Evolutionary conservation across 2,888 invertebrate genomes (phyloP), one percentile per base, ranked within the genome.

Genomic region (Amorpha juglandis): DNA sequence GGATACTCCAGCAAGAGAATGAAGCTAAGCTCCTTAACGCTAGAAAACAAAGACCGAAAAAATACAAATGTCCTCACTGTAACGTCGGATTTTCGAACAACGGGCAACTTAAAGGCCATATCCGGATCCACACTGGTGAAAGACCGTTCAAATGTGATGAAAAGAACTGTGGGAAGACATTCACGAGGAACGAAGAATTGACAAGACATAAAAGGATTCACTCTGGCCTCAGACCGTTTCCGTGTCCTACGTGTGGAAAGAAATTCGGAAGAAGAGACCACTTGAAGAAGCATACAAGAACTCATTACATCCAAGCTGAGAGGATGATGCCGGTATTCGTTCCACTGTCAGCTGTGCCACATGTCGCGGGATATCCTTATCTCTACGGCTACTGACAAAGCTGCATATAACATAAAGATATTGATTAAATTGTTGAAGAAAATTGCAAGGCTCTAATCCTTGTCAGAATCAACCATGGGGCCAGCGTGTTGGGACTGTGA

Each of bases 181-280:
- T 98, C 80, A 98, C 98, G 0, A 95, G 98, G 72, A 98, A 98
- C 86, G 98, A 98, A 82, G 98, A 98, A 81, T 86, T 98, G 75
- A 98, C 98, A 0, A 94, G 98, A n/a, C 98, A 98, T 85, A 97
- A 97, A 81, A 94, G 98, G 72, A 98, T 98, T 62, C 98, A 98
- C 85, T 97, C 97, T 0, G 98, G 98, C 0, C 91, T 97, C 0
- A 94, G 97, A 62, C 97, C 98, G 0, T 98, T 96, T 84, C 95
- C 97, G 0, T 99, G 99, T 82, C 92, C 95, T 0, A 95, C 96
- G 19, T 99, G 99, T 80, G 97, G 97, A 4, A 99, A 99, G 90
- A 95, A 97, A 70, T 99, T 99, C 83, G 98, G 98, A 0, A 94
- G 99, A 53, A 96, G 98, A 76, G 99, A 99, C 84, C 99, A 99